Conservation (phyloP, 2,888 invertebrate genomes). For the Tanytarsus gracilentus region DNA sequence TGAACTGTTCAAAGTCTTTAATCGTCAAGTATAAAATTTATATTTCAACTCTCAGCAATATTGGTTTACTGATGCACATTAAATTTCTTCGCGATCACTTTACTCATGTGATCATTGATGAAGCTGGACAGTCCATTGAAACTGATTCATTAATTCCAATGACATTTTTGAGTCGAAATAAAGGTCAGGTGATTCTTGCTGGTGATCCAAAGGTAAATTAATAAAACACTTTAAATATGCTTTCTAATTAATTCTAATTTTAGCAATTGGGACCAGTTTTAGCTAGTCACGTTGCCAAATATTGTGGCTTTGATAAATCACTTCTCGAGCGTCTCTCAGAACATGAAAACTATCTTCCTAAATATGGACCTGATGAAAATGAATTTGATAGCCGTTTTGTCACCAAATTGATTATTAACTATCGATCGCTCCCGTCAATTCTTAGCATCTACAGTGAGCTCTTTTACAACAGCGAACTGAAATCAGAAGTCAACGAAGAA, state of each 20-base stretch:
- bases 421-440: conserved; percentile 73
- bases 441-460: conserved; percentile 65
- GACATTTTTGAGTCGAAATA: conserved; percentile 50
- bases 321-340: conserved; percentile 55
- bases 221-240: too few relatives aligned
- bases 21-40: conserved; percentile 52
- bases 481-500: conserved; percentile 46
- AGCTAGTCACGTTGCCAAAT: conserved; percentile 52
- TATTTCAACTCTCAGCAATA: conserved; percentile 71
- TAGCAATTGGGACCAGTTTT: conserved; percentile 84
- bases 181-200: conserved; percentile 61
- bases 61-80: conserved; percentile 61
- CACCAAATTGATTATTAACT: conserved; percentile 78
- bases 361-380: conserved; percentile 44
- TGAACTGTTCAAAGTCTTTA: conserved; percentile 5
- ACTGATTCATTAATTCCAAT: conserved; percentile 80
- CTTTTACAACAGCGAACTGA: conserved; percentile 76
- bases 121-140: conserved; percentile 83
- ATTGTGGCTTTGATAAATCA: conserved; percentile 62
- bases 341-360: conserved; percentile 6
- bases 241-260: too few relatives aligned
- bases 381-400: conserved; percentile 73
- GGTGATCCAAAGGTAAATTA: conserved; percentile 89
- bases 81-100: conserved; percentile 69
- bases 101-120: conserved; percentile 81